Conservation (phyloP, 2,888 invertebrate genomes). For the Suillia variegata region DNA sequence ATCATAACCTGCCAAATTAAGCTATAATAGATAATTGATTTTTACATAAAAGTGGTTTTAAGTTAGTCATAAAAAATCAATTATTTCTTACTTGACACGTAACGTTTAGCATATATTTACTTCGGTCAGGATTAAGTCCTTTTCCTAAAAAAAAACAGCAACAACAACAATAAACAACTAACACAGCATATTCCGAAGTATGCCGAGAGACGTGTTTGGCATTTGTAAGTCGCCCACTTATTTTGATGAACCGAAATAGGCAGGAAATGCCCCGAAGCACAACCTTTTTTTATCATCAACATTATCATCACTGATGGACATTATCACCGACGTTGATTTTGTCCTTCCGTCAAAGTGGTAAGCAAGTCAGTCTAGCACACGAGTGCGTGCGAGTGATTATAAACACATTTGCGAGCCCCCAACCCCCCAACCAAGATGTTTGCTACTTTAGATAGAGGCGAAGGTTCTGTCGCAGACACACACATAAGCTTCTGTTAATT, state of each 20-base stretch:
- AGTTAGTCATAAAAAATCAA: too few relatives aligned
- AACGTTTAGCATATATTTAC: too few relatives aligned
- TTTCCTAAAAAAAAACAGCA: too few relatives aligned
- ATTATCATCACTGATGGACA: not conserved
- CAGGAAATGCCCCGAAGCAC: too few relatives aligned
- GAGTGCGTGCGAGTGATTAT: constrained; percentile 12
- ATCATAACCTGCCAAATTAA: too few relatives aligned
- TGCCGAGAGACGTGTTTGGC: constrained; percentile 16
- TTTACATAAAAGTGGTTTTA: too few relatives aligned
- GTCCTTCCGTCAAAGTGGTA: not conserved
- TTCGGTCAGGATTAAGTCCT: too few relatives aligned
- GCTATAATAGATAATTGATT: too few relatives aligned
- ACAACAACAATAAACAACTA: not conserved
- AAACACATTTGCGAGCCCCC: constrained; percentile 24
- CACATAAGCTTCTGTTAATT: constrained; percentile 35
- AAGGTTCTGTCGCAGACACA: constrained; percentile 9
- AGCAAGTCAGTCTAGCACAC: not conserved
- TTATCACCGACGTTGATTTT: not conserved
- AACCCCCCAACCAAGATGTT: not conserved
- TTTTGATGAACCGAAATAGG: not conserved
- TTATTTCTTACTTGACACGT: too few relatives aligned
- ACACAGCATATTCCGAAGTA: too few relatives aligned
- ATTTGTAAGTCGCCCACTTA: not conserved
- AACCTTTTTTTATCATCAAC: not conserved
- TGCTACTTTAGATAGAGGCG: too few relatives aligned